These are phyloP conservation scores for Meleagris gallopavo DNA, from an alignment of 2,113 vertebrate species.

Conservation along the genomic window DNA sequence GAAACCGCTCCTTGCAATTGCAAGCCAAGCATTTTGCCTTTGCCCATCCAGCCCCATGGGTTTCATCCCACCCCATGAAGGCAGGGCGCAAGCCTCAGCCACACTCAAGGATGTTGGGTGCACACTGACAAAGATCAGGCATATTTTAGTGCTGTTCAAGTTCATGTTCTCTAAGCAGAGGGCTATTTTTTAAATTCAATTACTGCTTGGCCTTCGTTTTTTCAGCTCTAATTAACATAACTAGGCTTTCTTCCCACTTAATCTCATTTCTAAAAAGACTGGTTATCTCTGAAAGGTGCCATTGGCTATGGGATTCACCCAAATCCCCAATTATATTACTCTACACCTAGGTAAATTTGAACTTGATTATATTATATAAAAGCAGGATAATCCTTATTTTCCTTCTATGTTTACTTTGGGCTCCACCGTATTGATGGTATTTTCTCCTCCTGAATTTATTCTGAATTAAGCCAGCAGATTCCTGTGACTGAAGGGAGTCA, in stretches of 20 bases:
- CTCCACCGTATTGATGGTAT: neutral
- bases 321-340: constrained; percentile 58
- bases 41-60: too few species aligned
- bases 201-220: constrained; percentile 2
- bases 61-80: neutral
- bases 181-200: neutral
- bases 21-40: neutral
- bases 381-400: constrained; percentile 53
- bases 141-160: neutral
- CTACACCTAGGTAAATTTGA: constrained; percentile 57
- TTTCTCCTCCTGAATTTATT: constrained; percentile 11
- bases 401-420: neutral
- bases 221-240: constrained; percentile 53
- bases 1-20: neutral
- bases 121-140: neutral
- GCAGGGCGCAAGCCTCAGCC: too few species aligned
- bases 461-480: constrained; percentile 1
- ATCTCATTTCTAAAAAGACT: constrained; percentile 47
- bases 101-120: accelerated
- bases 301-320: constrained; percentile 26
- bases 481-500: neutral
- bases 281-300: constrained; percentile 47
- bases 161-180: neutral
- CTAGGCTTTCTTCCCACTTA: constrained; percentile 4
- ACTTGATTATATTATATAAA: constrained; percentile 33